Conservation (phyloP, 2,113 vertebrate genomes). For the Condylura cristata region DNA sequence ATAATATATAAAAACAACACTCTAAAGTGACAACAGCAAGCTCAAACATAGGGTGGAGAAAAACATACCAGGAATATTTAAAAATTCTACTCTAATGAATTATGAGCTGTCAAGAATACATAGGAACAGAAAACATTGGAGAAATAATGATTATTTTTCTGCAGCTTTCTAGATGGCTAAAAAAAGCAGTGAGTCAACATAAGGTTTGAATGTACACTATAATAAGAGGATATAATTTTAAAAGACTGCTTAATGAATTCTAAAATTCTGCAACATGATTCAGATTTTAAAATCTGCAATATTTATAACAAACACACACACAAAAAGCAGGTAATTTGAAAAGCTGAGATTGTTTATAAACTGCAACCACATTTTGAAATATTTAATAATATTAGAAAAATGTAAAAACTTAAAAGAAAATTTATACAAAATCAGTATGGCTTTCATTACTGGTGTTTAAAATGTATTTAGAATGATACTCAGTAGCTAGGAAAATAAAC, state of each 20-base stretch:
- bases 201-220: not conserved
- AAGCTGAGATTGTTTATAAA: not conserved
- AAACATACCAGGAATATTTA: not conserved
- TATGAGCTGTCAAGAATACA: not conserved
- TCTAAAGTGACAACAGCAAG: not conserved
- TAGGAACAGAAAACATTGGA: not conserved
- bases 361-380: not conserved
- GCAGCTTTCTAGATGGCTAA: not conserved
- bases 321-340: not conserved
- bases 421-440: fast-evolving
- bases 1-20: not conserved
- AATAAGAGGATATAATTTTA: not conserved
- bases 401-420: conserved; percentile 19
- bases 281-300: not conserved
- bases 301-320: not conserved
- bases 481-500: not conserved
- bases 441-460: not conserved
- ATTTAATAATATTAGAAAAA: not conserved
- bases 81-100: conserved; percentile 15
- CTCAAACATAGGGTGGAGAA: not conserved
- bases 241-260: not conserved
- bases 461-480: not conserved
- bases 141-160: conserved; percentile 3
- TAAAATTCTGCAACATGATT: not conserved
- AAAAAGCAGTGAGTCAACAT: not conserved